Conservation (phyloP, 2,888 invertebrate genomes). For the Standfussiana lucernea region DNA sequence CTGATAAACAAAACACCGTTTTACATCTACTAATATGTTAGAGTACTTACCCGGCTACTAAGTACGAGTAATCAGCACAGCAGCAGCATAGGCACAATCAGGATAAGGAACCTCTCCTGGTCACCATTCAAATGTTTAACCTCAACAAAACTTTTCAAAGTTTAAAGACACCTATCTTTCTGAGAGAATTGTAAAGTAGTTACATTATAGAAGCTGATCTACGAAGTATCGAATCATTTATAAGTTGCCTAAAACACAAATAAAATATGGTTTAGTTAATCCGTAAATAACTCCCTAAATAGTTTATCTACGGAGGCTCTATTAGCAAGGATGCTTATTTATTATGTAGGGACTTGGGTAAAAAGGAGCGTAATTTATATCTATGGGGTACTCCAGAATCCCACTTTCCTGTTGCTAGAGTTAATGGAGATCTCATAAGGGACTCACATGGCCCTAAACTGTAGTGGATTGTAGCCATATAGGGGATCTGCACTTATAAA, state of each 20-base stretch:
- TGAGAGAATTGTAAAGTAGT: not conserved
- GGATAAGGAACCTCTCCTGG: not conserved
- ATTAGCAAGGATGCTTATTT: slow-evolving; percentile 24
- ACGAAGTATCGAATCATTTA: not conserved
- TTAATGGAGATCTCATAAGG: slow-evolving; percentile 9
- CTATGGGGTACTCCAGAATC: not conserved
- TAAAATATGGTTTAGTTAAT: slow-evolving; percentile 3
- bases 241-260: not conserved
- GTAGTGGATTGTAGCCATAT: not conserved
- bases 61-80: not conserved
- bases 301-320: not conserved
- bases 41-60: not conserved
- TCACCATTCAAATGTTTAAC: not conserved
- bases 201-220: not conserved
- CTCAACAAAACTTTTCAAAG: not conserved
- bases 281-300: slow-evolving; percentile 4
- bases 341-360: slow-evolving; percentile 28
- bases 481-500: not conserved
- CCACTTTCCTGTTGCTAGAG: slow-evolving; percentile 1
- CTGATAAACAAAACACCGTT: not conserved
- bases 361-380: slow-evolving; percentile 31
- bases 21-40: not conserved
- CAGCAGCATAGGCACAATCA: not conserved
- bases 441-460: slow-evolving; percentile 4
- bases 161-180: no score